phyloP scores from a whole-genome alignment of 2,797 vertebrate genomes.

The Otolemur crassicaudatus region DNA sequence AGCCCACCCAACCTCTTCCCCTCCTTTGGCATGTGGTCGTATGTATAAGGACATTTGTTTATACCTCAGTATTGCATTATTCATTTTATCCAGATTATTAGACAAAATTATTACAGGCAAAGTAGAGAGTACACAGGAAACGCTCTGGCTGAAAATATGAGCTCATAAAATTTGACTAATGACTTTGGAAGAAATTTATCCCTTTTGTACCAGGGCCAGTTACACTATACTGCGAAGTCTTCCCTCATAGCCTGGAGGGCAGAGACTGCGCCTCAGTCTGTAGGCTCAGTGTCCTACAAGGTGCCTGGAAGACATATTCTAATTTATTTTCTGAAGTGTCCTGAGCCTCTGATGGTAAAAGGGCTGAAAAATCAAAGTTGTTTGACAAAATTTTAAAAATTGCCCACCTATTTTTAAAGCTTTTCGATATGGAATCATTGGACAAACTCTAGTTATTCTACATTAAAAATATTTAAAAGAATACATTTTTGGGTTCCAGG shows the following conservation, averaged over 20 bases:
- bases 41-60: background rate
- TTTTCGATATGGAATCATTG: background rate
- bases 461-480: constrained; percentile 10
- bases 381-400: background rate
- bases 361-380: background rate
- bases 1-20: background rate
- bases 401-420: constrained; percentile 7
- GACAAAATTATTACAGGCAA: background rate
- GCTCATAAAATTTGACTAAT: background rate
- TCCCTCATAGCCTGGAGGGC: background rate
- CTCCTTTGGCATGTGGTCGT: background rate
- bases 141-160: background rate
- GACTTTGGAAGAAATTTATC: background rate
- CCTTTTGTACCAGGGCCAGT: background rate
- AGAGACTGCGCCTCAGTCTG: background rate
- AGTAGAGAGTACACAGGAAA: background rate
- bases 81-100: background rate
- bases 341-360: background rate
- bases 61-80: background rate
- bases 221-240: background rate
- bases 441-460: background rate
- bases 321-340: background rate
- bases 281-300: background rate
- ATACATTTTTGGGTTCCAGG: background rate
- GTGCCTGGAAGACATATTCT: background rate